phyloP scores from a whole-genome alignment of 2,113 vertebrate genomes.

The Entelurus aequoreus region DNA sequence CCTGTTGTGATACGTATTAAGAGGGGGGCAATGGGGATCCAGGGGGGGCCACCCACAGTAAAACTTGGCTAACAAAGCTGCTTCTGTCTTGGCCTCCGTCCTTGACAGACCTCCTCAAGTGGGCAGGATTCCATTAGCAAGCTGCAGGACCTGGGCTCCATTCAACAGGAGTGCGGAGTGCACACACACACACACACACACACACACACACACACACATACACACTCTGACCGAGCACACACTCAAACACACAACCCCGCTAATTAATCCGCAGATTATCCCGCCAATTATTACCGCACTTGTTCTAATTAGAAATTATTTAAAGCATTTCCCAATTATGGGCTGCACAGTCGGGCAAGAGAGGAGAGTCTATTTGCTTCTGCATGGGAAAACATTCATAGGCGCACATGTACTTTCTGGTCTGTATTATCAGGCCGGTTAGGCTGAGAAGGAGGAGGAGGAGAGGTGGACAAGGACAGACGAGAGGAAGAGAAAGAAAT shows the following conservation, averaged over 20 bases:
- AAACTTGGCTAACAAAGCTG: conserved; percentile 85
- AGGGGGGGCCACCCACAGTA: conserved; percentile 88
- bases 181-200: conserved; percentile 66
- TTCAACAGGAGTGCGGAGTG: conserved; percentile 59
- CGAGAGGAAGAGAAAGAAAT: conserved; percentile 59
- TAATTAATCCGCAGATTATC: conserved; percentile 92
- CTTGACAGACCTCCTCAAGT: conserved; percentile 82
- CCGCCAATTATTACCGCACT: conserved; percentile 87
- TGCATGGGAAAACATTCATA: conserved; percentile 6
- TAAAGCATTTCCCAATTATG: conserved; percentile 85
- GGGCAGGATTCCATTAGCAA: conserved; percentile 82
- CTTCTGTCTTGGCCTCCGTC: conserved; percentile 83
- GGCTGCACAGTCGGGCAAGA: conserved; percentile 66
- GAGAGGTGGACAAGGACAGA: conserved; percentile 52
- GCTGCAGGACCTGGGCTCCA: conserved; percentile 77
- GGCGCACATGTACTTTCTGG: conserved; percentile 13
- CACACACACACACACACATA: conserved; percentile 64
- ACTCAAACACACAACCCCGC: conserved; percentile 75
- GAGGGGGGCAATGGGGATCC: conserved; percentile 50
- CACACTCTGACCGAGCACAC: conserved; percentile 62
- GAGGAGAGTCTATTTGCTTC: conserved; percentile 10
- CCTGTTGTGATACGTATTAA: conserved; percentile 90
- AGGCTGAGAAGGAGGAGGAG: conserved; percentile 46
- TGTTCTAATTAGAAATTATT: conserved; percentile 89
- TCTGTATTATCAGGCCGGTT: conserved; percentile 62